Base-by-base conservation (phyloP, 2,888 invertebrate species). In the Perizoma flavofasciatum region DNA sequence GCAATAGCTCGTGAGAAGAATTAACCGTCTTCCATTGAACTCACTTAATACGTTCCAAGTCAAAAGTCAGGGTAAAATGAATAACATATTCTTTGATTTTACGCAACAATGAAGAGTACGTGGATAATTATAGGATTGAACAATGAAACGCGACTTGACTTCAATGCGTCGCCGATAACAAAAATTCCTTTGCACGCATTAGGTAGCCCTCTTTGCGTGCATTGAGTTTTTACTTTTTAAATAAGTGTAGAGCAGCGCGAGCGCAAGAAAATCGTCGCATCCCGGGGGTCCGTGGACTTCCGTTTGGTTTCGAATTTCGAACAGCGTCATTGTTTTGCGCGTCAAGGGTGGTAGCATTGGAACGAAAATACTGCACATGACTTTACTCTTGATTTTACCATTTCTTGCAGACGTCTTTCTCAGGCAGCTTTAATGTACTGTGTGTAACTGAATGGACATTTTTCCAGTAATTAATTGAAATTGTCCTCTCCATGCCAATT, bases 41-140 rank as follows among this genome's bases (percentile, higher is more conserved):
- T 75, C 72, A 76, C 72, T 80, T 86, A 88, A 88, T 87, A 87
- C 79, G 85, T 74, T 83, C 74, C 78, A 68, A 88, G 86, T 86
- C 86, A 89, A 83, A 89, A 89, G 85, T 90, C 89, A 87, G 87
- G 89, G 89, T 85, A 81, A 85, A 82, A 78, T 79, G 81, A 85
- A 83, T 79, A 89, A 79, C 91, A 90, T 91, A 89, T 90, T 91
- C 88, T 90, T 87, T 89, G 87, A 88, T 88, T 89, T 86, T 77
- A 79, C 78, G 79, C 81, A 83, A 90, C 87, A 89, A 91, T 89
- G 80, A 82, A 76, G 81, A 85, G 83, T 83, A 77, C 79, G 79
- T 78, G 80, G 74, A 86, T 91, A 92, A 92, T 92, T 92, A 91
- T 85, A 86, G 79, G 79, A 75, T 79, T 78, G 88, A 92, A 92